A percentile compares a stretch with the other conserved stretches of the same genome.
Conservation (phyloP, 2,888 invertebrate species). For the Apeira syringaria region DNA sequence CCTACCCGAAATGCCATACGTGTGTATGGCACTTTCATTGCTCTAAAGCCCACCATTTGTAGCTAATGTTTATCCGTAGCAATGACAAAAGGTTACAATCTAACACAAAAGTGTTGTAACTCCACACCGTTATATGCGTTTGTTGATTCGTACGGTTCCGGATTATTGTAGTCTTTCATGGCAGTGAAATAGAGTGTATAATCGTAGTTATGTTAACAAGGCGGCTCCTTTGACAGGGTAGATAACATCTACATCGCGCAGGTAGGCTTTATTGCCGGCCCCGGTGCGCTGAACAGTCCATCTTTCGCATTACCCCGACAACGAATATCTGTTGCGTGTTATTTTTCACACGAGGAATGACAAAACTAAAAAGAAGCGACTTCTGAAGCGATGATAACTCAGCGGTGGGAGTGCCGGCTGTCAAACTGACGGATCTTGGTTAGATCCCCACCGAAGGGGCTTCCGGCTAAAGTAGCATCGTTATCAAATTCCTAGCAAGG, state of each 20-base stretch:
- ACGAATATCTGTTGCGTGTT: conserved; percentile 48
- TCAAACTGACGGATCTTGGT: too few relatives aligned
- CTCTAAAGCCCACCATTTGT: conserved; percentile 50
- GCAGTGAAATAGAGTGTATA: conserved; percentile 31
- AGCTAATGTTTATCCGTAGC: conserved; percentile 68
- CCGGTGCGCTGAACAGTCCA: conserved; percentile 32
- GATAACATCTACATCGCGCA: conserved; percentile 79
- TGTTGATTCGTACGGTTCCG: conserved; percentile 38
- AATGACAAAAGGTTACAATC: conserved; percentile 75
- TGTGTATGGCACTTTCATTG: conserved; percentile 9
- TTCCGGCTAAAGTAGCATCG: too few relatives aligned
- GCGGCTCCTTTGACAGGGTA: conserved; percentile 76
- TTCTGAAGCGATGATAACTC: too few relatives aligned
- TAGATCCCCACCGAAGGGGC: too few relatives aligned
- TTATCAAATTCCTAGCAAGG: too few relatives aligned
- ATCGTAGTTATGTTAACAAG: conserved; percentile 40
- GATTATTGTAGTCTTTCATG: conserved; percentile 30
- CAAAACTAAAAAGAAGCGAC: too few relatives aligned
- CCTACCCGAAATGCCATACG: conserved; percentile 5
- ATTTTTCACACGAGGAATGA: conserved; percentile 59
- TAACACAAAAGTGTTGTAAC: conserved; percentile 75
- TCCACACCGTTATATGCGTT: conserved; percentile 76
- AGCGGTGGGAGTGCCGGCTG: too few relatives aligned
- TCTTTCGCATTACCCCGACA: conserved; percentile 42
- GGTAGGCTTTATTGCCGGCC: conserved; percentile 74